phyloP scores from a whole-genome alignment of 2,888 invertebrate genomes.

The Alentia gelatinosa region DNA sequence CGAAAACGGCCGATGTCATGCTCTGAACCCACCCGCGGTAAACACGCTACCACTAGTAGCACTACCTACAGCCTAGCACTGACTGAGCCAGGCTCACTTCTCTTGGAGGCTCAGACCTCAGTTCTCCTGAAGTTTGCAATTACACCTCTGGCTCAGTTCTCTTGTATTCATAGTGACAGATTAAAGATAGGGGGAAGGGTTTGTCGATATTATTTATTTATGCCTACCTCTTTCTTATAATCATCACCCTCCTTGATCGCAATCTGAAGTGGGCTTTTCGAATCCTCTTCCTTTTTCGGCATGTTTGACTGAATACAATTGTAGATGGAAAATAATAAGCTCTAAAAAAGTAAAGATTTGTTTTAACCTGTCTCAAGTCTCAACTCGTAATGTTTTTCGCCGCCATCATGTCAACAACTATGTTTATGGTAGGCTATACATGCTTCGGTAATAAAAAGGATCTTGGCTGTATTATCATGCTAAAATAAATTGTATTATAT shows the following conservation, averaged over 20 bases:
- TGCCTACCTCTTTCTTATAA: constrained; percentile 13
- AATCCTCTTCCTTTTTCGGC: not conserved
- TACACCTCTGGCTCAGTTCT: not conserved
- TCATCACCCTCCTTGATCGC: constrained; percentile 24
- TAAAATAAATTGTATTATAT: too few relatives aligned
- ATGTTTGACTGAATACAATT: not conserved
- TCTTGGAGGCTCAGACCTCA: not conserved
- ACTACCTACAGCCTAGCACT: not conserved
- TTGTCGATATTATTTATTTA: not conserved
- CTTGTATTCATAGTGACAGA: not conserved
- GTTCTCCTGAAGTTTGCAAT: not conserved
- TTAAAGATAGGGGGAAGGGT: not conserved
- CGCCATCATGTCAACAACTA: constrained; percentile 15
- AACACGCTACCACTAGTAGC: not conserved
- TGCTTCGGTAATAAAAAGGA: not conserved
- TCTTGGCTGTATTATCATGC: not conserved
- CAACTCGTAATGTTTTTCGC: not conserved
- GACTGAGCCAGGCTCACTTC: not conserved
- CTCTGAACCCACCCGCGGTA: too few relatives aligned
- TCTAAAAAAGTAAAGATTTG: not conserved
- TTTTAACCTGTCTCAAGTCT: not conserved
- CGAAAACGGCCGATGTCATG: too few relatives aligned
- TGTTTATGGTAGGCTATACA: not conserved
- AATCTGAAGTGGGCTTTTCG: not conserved
- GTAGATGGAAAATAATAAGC: not conserved